Evolutionary conservation across 2,797 vertebrate species (phyloP), one percentile per base, ranked within the genome.

Genomic region (Coregonus suidteri): DNA sequence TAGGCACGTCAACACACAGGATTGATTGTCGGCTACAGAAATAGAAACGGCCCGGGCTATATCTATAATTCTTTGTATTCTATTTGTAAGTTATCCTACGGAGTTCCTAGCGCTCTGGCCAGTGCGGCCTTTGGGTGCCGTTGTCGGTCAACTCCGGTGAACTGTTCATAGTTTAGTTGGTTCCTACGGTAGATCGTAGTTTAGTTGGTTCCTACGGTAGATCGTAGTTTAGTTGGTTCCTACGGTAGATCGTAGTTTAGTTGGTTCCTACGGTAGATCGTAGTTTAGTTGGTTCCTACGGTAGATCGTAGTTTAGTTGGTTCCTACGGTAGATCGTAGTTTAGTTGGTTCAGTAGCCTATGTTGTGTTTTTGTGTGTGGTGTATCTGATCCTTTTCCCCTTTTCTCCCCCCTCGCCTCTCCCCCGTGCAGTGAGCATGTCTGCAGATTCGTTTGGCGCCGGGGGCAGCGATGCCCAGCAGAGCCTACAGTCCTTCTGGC

Each of bases 401-500:
- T 35, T 16, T 47, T 3, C 9, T 4, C 67, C 14, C 2, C 25
- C 53, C 16, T 64, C 67, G 0, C 20, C 34, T 37, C 53, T 41
- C 74, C 73, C 86, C 91, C 76, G 88, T 96, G 88, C 84, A 84
- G 75, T 91, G 87, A 94, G 83, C 82, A 99, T 99, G 98, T 98
- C 98, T 31, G 94, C 96, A 18, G 98, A 99, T 70, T 94, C 94
- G 0, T 99, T 98, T 9, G 96, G 95, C 84, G 88, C 95, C 0
- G 91, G 95, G 34, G 95, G 91, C 91, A 98, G 96, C 78, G 98
- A 99, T 91, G 98, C 98, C 78, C 98, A 99, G 94, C 98, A 99
- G 75, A 98, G 95, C 84, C 92, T 99, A 4, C 98, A 99, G 92
- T 97, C 97, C 84, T 99, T 99, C 92, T 99, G 98, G 98, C 98